Conservation (phyloP, 2,113 vertebrate genomes). For the Heliornis fulica region DNA sequence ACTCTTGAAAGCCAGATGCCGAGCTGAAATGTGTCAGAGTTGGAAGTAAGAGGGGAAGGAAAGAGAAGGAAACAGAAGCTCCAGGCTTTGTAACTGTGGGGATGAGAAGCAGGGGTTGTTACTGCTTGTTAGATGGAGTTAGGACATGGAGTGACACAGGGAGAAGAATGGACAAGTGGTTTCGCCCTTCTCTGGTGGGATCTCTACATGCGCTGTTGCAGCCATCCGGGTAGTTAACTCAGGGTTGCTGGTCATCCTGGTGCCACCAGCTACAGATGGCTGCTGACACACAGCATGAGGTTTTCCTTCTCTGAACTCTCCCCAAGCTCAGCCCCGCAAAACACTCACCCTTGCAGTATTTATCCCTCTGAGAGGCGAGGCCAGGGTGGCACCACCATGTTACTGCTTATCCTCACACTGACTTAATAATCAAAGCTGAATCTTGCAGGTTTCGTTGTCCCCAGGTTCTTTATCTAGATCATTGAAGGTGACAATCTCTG, state of each 20-base stretch:
- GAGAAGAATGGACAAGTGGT: background rate
- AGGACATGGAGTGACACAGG: background rate
- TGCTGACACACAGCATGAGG: background rate
- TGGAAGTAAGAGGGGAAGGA: background rate
- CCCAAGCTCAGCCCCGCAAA: background rate
- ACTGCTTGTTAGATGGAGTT: background rate
- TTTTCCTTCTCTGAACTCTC: background rate
- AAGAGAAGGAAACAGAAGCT: background rate
- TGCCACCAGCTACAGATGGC: background rate
- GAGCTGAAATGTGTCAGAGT: slow-evolving; percentile 15
- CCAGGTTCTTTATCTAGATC: background rate
- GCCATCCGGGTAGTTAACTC: background rate
- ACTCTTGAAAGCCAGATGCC: slow-evolving; percentile 38
- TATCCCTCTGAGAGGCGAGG: background rate
- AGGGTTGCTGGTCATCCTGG: background rate
- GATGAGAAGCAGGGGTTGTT: background rate
- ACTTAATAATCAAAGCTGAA: background rate
- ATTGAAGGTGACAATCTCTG: background rate
- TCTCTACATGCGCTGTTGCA: background rate
- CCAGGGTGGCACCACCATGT: fast-evolving
- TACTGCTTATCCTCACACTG: background rate
- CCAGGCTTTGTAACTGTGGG: background rate
- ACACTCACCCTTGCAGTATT: background rate
- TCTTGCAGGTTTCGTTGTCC: background rate
- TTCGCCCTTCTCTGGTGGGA: background rate